Conservation (phyloP, 2,797 vertebrate species). For the Iguana delicatissima region DNA sequence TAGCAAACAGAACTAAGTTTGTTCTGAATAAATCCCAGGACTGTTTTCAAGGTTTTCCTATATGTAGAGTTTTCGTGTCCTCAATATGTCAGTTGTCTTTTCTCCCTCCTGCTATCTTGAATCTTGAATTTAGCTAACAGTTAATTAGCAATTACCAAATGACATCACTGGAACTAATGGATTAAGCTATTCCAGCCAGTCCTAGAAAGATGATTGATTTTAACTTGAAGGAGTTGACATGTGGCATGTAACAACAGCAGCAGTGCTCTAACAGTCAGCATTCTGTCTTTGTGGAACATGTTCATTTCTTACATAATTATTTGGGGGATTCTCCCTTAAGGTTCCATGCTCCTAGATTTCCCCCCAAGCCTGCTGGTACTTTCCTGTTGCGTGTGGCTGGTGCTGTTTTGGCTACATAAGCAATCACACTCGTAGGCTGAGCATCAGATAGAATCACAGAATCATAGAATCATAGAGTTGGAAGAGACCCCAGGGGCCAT, state of each 20-base stretch:
- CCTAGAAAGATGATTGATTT: constrained; percentile 34
- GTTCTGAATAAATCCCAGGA: constrained; percentile 15
- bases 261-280: too few species aligned
- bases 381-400: not conserved
- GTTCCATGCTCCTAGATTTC: not conserved
- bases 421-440: not conserved
- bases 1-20: constrained; percentile 22
- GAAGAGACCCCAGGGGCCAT: too few species aligned
- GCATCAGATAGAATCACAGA: not conserved
- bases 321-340: not conserved
- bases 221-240: not conserved
- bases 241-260: too few species aligned
- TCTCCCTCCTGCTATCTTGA: not conserved
- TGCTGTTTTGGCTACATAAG: not conserved
- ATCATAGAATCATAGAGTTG: too few species aligned
- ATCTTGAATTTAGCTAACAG: constrained; percentile 52
- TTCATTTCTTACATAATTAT: too few species aligned
- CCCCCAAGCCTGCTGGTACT: not conserved
- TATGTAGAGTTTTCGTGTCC: constrained; percentile 14
- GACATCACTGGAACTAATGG: constrained; percentile 66
- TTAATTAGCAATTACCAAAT: constrained; percentile 70
- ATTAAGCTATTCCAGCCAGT: constrained; percentile 55
- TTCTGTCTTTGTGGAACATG: too few species aligned
- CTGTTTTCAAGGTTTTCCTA: constrained; percentile 15
- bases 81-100: constrained; percentile 52